Conservation (phyloP, 2,888 invertebrate genomes). For the Ramazzottius varieornatus region DNA sequence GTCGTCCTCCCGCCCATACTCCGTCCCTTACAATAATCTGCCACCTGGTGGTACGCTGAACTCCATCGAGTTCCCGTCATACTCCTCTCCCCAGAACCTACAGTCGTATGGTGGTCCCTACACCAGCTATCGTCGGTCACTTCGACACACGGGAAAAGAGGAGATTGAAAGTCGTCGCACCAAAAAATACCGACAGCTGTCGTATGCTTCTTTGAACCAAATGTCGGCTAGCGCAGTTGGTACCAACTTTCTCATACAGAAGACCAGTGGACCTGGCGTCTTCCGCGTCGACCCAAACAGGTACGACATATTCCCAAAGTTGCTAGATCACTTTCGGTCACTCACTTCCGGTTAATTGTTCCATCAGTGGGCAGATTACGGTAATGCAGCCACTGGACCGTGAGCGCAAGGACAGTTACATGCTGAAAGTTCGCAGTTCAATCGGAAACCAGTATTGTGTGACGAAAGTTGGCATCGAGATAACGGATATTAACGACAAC, state of each 20-base stretch:
- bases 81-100: no score
- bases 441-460: neutral
- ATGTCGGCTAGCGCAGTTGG: neutral
- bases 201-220: no score
- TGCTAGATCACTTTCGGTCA: neutral
- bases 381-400: neutral
- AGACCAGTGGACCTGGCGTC: neutral
- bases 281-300: neutral
- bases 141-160: no score
- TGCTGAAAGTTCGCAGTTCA: neutral
- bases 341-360: neutral
- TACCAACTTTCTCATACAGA: neutral
- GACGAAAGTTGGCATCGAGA: neutral
- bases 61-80: no score
- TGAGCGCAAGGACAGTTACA: neutral
- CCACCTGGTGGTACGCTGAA: no score
- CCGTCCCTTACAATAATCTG: no score
- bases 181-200: no score
- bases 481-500: neutral
- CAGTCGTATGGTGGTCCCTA: no score
- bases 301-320: neutral
- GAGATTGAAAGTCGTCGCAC: no score
- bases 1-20: no score
- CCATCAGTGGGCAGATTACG: neutral
- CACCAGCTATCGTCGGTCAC: no score